These are phyloP conservation scores for Nasonia oneida DNA, from an alignment of 2,888 invertebrate species.

Conservation along the genomic window DNA sequence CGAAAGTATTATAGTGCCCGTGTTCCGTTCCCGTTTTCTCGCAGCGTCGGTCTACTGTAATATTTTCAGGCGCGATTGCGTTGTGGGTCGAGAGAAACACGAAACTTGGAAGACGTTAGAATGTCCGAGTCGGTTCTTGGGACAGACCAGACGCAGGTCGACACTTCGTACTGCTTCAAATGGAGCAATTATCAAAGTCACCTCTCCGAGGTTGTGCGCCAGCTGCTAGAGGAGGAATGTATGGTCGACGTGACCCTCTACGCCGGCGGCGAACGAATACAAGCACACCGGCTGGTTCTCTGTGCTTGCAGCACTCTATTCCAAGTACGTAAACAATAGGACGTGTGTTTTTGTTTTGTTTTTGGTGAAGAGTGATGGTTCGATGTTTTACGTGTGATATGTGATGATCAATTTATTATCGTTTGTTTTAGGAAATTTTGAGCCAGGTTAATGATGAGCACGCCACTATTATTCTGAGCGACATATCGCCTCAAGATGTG, in stretches of 20 bases:
- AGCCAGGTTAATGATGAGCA: conserved; percentile 75
- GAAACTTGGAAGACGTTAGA: conserved; percentile 43
- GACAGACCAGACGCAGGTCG: conserved; percentile 57
- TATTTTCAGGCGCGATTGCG: conserved; percentile 4
- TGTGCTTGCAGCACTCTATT: conserved; percentile 80
- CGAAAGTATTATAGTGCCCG: background rate
- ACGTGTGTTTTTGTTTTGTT: background rate
- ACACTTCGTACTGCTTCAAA: conserved; percentile 75
- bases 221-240: conserved; percentile 76
- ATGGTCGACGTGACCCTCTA: conserved; percentile 80
- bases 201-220: conserved; percentile 75
- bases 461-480: conserved; percentile 77
- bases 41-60: background rate
- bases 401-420: background rate
- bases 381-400: background rate
- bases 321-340: conserved; percentile 72
- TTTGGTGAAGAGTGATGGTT: conserved; percentile 63
- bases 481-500: conserved; percentile 76
- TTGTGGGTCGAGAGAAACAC: conserved; percentile 10
- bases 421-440: conserved; percentile 74
- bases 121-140: conserved; percentile 69
- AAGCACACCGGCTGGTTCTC: conserved; percentile 80
- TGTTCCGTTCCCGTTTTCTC: conserved; percentile 16
- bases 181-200: conserved; percentile 78
- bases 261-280: conserved; percentile 78